phyloP scores from a whole-genome alignment of 2,888 invertebrate genomes.

The Yponomeuta sedellus region DNA sequence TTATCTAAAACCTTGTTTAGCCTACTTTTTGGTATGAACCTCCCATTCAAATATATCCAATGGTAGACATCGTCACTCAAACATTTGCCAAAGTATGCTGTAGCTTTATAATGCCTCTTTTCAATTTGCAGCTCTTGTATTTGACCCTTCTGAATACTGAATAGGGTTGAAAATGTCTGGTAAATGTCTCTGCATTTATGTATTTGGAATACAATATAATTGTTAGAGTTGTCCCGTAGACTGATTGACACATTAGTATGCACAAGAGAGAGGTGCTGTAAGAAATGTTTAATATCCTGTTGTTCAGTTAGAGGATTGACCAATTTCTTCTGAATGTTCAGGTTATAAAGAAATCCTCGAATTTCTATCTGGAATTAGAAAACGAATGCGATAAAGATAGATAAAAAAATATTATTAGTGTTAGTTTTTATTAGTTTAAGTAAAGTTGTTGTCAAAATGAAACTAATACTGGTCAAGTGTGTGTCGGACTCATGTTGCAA shows the following conservation, averaged over 20 bases:
- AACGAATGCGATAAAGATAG: too few species aligned
- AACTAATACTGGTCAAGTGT: too few species aligned
- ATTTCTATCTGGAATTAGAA: conserved; percentile 72
- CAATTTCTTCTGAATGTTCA: conserved; percentile 77
- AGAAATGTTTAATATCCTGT: conserved; percentile 73
- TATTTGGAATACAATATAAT: conserved; percentile 76
- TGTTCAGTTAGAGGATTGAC: conserved; percentile 73
- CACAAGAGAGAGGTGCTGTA: conserved; percentile 80
- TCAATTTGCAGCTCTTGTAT: conserved; percentile 56
- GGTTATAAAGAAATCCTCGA: conserved; percentile 78
- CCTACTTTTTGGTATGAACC: conserved; percentile 69
- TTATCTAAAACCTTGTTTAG: conserved; percentile 44
- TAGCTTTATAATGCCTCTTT: conserved; percentile 66
- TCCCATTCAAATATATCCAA: conserved; percentile 81
- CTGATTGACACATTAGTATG: conserved; percentile 81
- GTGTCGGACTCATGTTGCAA: too few species aligned
- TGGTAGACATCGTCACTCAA: conserved; percentile 50
- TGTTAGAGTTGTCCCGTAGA: conserved; percentile 79
- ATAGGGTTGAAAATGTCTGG: conserved; percentile 61
- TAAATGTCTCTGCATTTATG: conserved; percentile 73
- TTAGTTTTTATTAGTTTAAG: too few species aligned
- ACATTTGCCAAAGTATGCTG: conserved; percentile 73
- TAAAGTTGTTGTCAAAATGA: too few species aligned
- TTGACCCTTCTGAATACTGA: conserved; percentile 47
- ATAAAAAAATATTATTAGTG: too few species aligned